Evolutionary conservation across 2,113 vertebrate genomes (phyloP).

Genomic region (Ptilonorhynchus violaceus): DNA sequence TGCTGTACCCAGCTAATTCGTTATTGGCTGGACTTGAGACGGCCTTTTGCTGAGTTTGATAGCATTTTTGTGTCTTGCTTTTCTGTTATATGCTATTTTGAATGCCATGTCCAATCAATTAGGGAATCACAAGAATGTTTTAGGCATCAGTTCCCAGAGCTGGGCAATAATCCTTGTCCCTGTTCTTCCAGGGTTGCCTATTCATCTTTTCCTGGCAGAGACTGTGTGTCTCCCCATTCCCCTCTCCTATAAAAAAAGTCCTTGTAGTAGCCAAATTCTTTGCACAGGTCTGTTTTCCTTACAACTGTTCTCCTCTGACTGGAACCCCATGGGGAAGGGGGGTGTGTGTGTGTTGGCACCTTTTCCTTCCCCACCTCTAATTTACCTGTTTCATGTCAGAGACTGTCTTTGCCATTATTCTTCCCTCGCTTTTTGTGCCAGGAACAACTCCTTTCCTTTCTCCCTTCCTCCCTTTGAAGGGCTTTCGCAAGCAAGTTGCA

Average conservation of each 20-base stretch:
- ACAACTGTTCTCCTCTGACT: neutral
- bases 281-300: neutral
- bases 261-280: neutral
- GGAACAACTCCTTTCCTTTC: neutral
- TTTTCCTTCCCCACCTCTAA: neutral
- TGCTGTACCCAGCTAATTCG: conserved; percentile 21
- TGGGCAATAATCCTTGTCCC: conserved; percentile 61
- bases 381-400: neutral
- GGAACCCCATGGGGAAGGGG: neutral
- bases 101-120: conserved; percentile 61
- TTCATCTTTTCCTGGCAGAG: conserved; percentile 59
- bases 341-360: neutral
- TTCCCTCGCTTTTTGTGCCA: neutral
- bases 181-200: conserved; percentile 57
- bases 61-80: conserved; percentile 27
- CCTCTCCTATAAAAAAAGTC: neutral
- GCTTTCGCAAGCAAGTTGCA: neutral
- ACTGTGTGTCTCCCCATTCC: neutral
- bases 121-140: conserved; percentile 56
- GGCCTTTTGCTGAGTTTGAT: conserved; percentile 20
- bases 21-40: conserved; percentile 20
- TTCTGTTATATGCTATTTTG: conserved; percentile 38
- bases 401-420: neutral
- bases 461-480: neutral
- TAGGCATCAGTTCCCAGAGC: conserved; percentile 53